phyloP scores from a whole-genome alignment of 2,113 vertebrate species.

The Otus sunia region DNA sequence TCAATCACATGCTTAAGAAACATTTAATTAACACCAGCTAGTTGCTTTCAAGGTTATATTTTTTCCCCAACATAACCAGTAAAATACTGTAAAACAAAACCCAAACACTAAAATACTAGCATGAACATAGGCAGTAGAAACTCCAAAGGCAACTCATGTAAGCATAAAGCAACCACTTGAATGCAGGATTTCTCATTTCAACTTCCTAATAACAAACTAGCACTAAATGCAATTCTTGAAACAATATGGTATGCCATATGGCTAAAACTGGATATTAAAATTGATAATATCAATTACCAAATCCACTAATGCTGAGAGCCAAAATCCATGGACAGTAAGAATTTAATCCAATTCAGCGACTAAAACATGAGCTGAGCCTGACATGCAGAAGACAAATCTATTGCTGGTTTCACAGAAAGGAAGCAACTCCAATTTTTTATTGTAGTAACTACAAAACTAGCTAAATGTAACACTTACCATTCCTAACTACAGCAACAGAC shows the following conservation, averaged over 20 bases:
- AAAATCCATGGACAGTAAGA: constrained; percentile 77
- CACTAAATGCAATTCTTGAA: neutral
- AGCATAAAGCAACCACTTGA: neutral
- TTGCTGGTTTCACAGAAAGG: neutral
- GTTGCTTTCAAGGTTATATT: neutral
- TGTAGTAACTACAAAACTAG: neutral
- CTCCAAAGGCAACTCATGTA: neutral
- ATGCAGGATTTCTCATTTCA: neutral
- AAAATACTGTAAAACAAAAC: neutral
- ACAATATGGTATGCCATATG: constrained; percentile 70
- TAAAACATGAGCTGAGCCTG: constrained; percentile 66
- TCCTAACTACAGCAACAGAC: neutral
- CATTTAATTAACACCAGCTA: neutral
- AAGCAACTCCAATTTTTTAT: neutral
- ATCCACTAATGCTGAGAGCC: constrained; percentile 77
- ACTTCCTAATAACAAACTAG: neutral
- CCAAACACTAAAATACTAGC: neutral
- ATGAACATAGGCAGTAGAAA: neutral
- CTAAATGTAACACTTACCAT: neutral
- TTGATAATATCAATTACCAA: constrained; percentile 79
- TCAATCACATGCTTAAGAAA: neutral
- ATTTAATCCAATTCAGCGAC: constrained; percentile 81
- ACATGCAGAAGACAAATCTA: constrained; percentile 12
- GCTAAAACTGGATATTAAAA: constrained; percentile 74
- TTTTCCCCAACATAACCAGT: neutral